Evolutionary conservation across 2,797 vertebrate genomes (phyloP), one percentile per base, ranked within the genome.

Genomic region (Nannoperca obscura): DNA sequence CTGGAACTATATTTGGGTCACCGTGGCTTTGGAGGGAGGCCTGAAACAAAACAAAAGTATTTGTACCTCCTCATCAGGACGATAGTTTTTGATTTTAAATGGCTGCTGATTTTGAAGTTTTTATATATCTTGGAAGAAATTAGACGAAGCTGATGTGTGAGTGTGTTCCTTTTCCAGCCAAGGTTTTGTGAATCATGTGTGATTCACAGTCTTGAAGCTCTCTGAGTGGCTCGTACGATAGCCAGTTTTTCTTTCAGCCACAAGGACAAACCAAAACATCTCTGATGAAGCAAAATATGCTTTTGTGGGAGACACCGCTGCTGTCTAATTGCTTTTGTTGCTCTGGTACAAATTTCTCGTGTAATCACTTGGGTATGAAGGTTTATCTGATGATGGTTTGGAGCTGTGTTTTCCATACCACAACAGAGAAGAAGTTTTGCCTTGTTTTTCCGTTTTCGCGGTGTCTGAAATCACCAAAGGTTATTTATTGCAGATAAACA

Each of bases 1-100:
- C 71, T 86, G 86, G 91, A 89, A 84, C 69, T 78, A 19, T 42
- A 88, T 87, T 53, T 86, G 84, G 86, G 88, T 92, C 88, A 78
- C 17, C 60, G 87, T 55, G 87, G 86, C 78, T 90, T 89, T 88
- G 83, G 82, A 89, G 44, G 57, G 55, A 46, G 53, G 89, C 82
- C 86, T 60, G 79, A 75, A 65, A 77, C 5, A 10, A 44, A 13
- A 10, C 40, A 13, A 58, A 76, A 67, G 53, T 54, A 66, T 73
- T 74, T 27, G 65, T 14, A n/a, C 22, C 78, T 86, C 71, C 73
- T 86, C 62, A 40, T 82, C 52, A 62, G 78, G 64, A 32, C 55
- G 2, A 68, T 46, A 40, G 76, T 79, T 85, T 76, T 67, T 78
- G 50, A 71, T 82, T 74, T 70, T 42, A 74, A 88, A 82, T 19